Base-by-base conservation (phyloP, 2,888 invertebrate species). In the Eilema sororculum region DNA sequence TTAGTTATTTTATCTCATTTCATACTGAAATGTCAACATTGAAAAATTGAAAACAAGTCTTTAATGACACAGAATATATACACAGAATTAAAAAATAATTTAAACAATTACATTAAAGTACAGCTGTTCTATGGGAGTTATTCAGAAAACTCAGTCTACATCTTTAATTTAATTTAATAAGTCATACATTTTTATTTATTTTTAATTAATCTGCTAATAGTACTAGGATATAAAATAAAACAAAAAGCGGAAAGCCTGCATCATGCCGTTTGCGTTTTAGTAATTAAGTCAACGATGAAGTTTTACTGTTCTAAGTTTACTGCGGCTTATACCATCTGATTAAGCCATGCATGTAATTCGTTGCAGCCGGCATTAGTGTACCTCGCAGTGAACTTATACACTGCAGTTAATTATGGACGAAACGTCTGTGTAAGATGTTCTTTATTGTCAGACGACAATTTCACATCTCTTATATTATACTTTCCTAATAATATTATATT, bases 341-440 rank as follows among this genome's bases (percentile, higher is more conserved):
- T 33, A 33, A 61, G 20, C 30, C 61, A 30, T 58, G 60, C 30
- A 60, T 60, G 60, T 62, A 37, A 37, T 62, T 24, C 33, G 33
- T 41, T 62, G 22, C 37, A 30, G 52, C 20, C 30, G 16, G 28
- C n/a, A 16, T 41, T 25, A 65, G 22, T 68, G 30, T 60, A 24
- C 52, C 37, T 64, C 60, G 65, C n/a, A 62, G 46, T 46, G 61
- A 28, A 57, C 68, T 66, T 61, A 72, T 74, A 76, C 67, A 73
- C 76, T 68, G 71, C 60, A 64, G 61, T 76, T 74, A 78, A 78
- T 78, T 76, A 78, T 71, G 67, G 76, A 74, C 20, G 63, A 75
- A 41, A 65, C 65, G 70, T 67, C 72, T 67, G 71, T 78, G 76
- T 72, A 74, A 72, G 76, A 74, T 52, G 68, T 56, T 58, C 28